Percentiles rank a stretch among this genome's conserved stretches.
Conservation (phyloP, 2,113 vertebrate species). For the Chinchilla lanigera region DNA sequence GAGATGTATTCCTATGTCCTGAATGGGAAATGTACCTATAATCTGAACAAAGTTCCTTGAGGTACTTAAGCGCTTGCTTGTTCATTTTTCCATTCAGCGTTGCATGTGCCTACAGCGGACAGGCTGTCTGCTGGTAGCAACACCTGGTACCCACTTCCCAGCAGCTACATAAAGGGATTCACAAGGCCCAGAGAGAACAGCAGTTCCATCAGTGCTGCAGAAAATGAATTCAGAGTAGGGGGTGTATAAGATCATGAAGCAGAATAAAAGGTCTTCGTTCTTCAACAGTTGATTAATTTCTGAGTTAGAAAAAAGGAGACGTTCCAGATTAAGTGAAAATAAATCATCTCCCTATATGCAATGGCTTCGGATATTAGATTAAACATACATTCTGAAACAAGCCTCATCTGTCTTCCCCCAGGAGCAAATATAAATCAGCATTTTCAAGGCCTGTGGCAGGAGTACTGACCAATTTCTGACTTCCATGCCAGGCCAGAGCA, state of each 20-base stretch:
- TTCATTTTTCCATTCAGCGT: background rate
- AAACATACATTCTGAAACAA: slow-evolving; percentile 44
- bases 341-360: background rate
- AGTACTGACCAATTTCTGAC: background rate
- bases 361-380: slow-evolving; percentile 44
- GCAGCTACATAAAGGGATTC: background rate
- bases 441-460: background rate
- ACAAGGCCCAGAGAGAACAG: background rate
- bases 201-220: background rate
- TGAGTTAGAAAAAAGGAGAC: slow-evolving; percentile 11
- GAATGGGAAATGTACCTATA: background rate
- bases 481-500: no score
- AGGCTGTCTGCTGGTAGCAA: background rate
- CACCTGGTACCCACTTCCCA: background rate
- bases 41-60: background rate
- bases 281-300: slow-evolving; percentile 3
- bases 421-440: slow-evolving; percentile 22
- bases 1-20: background rate
- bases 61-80: background rate
- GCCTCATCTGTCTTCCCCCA: slow-evolving; percentile 48
- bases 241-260: background rate
- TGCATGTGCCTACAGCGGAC: background rate
- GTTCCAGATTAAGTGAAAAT: slow-evolving; percentile 27
- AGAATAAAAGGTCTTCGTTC: background rate
- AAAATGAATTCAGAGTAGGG: background rate